phyloP scores from a whole-genome alignment of 2,797 vertebrate genomes.

The Megalops cyprinoides region DNA sequence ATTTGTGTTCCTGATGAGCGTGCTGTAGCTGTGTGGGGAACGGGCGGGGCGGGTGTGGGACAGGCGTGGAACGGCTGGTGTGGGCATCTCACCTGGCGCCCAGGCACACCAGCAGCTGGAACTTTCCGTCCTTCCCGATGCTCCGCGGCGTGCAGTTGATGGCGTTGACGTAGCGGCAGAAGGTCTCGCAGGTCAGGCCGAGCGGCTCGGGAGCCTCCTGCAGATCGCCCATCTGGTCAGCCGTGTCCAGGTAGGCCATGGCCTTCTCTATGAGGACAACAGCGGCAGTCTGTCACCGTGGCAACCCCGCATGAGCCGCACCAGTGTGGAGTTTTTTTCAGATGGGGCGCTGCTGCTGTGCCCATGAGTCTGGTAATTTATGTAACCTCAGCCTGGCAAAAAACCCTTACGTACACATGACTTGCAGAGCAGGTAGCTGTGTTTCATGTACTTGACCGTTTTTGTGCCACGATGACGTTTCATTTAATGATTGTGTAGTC shows the following conservation, averaged over 20 bases:
- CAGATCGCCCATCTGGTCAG: conserved; percentile 85
- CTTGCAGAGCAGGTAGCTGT: too few species aligned
- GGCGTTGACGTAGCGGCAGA: conserved; percentile 90
- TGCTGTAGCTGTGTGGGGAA: not conserved
- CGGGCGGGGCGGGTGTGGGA: not conserved
- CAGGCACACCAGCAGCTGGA: conserved; percentile 93
- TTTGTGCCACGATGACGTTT: too few species aligned
- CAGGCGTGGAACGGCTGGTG: too few species aligned
- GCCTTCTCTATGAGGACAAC: conserved; percentile 78
- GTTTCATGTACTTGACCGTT: too few species aligned
- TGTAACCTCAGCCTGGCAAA: too few species aligned
- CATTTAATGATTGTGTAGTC: too few species aligned
- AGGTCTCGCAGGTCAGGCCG: conserved; percentile 79
- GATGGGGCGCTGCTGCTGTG: too few species aligned
- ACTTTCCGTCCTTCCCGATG: conserved; percentile 97
- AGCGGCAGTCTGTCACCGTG: not conserved
- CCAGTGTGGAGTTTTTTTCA: too few species aligned
- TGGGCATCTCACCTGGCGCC: conserved; percentile 83
- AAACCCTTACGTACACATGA: too few species aligned
- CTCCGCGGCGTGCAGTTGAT: conserved; percentile 88
- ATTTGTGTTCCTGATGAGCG: not conserved
- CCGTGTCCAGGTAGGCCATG: conserved; percentile 85
- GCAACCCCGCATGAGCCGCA: too few species aligned
- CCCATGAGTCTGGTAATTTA: too few species aligned
- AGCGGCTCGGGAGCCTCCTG: conserved; percentile 78